Percentiles rank a stretch among this genome's conserved stretches.
These are phyloP conservation scores for Trematomus loennbergii DNA, from an alignment of 2,113 vertebrate genomes.

Conservation along the genomic window DNA sequence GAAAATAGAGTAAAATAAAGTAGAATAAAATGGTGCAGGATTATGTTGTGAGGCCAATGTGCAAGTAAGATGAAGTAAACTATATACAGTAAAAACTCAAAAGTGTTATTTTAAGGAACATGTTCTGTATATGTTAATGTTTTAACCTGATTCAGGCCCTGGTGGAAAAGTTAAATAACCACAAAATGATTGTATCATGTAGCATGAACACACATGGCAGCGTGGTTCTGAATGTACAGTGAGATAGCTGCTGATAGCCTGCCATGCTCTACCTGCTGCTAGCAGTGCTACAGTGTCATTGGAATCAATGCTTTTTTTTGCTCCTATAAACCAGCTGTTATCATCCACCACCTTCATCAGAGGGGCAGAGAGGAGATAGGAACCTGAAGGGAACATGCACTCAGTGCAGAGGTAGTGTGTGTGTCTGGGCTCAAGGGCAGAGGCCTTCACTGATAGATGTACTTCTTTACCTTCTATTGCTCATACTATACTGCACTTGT, in stretches of 20 bases:
- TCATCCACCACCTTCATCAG: constrained; percentile 1
- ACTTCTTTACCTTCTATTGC: constrained; percentile 35
- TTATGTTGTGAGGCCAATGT: too few relatives aligned
- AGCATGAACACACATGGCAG: neutral
- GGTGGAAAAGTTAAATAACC: neutral
- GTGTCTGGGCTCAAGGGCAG: constrained; percentile 25
- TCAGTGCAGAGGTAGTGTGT: neutral
- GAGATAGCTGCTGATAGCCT: too few relatives aligned
- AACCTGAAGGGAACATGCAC: neutral
- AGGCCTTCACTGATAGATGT: constrained; percentile 19
- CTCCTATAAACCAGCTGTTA: neutral
- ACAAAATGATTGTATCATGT: neutral
- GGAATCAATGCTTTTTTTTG: neutral
- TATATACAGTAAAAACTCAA: too few relatives aligned
- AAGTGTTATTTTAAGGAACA: neutral
- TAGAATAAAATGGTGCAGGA: too few relatives aligned
- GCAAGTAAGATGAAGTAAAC: too few relatives aligned
- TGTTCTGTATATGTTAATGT: neutral
- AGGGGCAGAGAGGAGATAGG: neutral
- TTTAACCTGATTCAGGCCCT: neutral
- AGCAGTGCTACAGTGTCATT: neutral
- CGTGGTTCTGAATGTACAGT: too few relatives aligned
- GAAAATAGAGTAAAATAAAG: too few relatives aligned
- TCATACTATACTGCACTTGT: constrained; percentile 28
- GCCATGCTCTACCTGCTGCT: neutral